These are phyloP conservation scores for Disparrhopalites patrizii DNA, from an alignment of 2,888 invertebrate species.

Conservation along the genomic window DNA sequence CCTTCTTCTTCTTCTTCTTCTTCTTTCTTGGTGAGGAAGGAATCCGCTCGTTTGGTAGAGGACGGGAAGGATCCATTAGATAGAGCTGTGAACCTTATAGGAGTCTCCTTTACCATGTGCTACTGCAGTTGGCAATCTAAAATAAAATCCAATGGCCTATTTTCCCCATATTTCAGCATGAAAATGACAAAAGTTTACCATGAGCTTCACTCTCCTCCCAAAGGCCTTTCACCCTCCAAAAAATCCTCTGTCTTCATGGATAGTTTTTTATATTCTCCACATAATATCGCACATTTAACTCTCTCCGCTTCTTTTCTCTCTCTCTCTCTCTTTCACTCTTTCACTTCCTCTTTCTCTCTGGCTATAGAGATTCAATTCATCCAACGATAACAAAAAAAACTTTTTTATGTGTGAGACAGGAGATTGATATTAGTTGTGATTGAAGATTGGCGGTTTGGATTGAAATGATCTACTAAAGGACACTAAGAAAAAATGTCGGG, in stretches of 20 bases:
- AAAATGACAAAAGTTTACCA: conserved; percentile 32
- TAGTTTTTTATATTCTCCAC: not conserved
- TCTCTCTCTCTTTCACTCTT: too few relatives aligned
- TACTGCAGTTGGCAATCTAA: conserved; percentile 3
- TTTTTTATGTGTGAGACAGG: too few relatives aligned
- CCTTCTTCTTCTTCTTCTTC: too few relatives aligned
- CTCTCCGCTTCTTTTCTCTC: too few relatives aligned
- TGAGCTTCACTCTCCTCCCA: conserved; percentile 5
- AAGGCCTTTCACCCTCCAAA: not conserved
- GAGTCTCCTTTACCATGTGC: conserved; percentile 1
- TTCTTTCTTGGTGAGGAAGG: too few relatives aligned
- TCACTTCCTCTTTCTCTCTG: too few relatives aligned
- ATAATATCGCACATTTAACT: too few relatives aligned
- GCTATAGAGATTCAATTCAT: too few relatives aligned
- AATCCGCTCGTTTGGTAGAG: too few relatives aligned
- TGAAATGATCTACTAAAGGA: conserved; percentile 3
- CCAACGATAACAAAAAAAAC: too few relatives aligned
- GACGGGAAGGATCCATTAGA: too few relatives aligned
- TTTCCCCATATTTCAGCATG: conserved; percentile 33
- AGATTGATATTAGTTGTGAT: not conserved
- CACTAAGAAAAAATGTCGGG: too few relatives aligned
- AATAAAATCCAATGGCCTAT: conserved; percentile 27
- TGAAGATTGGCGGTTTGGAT: not conserved
- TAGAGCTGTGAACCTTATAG: conserved; percentile 6
- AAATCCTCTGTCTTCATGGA: not conserved